Evolutionary conservation across 2,888 invertebrate genomes (phyloP).

Genomic region (Bembecia ichneumoniformis): DNA sequence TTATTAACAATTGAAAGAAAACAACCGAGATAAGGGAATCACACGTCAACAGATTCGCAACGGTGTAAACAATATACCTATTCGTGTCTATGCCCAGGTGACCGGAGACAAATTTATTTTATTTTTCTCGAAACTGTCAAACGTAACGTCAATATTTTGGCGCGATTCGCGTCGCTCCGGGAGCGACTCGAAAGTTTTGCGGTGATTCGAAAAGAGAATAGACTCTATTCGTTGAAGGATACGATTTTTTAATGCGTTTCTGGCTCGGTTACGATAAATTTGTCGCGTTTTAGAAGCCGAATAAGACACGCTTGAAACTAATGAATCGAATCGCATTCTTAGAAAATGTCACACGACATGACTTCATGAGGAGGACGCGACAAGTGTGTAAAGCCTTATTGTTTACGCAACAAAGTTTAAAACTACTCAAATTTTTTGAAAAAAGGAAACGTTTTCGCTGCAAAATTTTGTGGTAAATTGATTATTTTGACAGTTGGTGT

Average conservation of each 20-base stretch:
- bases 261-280: background rate
- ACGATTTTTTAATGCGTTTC: no score
- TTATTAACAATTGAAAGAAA: conserved; percentile 3
- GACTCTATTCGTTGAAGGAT: no score
- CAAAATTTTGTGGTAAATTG: background rate
- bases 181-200: conserved; percentile 12
- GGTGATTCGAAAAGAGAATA: no score
- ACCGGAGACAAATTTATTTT: conserved; percentile 31
- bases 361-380: no score
- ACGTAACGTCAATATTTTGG: conserved; percentile 55
- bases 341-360: background rate
- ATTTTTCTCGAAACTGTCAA: conserved; percentile 39
- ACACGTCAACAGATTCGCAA: conserved; percentile 31
- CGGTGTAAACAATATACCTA: conserved; percentile 34
- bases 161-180: conserved; percentile 64
- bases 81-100: conserved; percentile 31
- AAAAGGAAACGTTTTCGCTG: background rate
- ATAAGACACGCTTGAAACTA: conserved; percentile 43
- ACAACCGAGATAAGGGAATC: conserved; percentile 6
- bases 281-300: conserved; percentile 24
- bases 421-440: no score
- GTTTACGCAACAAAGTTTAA: no score
- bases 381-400: no score
- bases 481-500: background rate
- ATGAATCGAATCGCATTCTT: conserved; percentile 36